Base-by-base conservation (phyloP, 2,888 invertebrate species). In the Caenorhabditis becei region DNA sequence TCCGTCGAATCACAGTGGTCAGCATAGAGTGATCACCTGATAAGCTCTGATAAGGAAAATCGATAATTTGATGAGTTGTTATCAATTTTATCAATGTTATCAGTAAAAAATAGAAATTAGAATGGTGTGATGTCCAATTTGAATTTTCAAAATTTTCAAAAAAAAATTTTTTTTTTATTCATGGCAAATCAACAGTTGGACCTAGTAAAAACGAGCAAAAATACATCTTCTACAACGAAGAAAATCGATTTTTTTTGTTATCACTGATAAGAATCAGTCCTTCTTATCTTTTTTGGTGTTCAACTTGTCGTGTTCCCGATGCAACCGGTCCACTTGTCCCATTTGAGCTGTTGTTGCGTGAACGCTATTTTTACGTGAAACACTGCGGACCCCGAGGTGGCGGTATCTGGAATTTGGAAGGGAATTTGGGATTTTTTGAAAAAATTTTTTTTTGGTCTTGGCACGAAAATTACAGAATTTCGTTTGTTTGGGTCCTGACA, bases 351-450 rank as follows among this genome's bases (percentile, higher is more conserved):
- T 75, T 16, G 72, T 77, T 0, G 77, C 77, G 24, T 81, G 80
- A 3, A 67, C 80, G 63, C 67, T 77, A 47, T 81, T 81, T 44
- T 78, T 82, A 1, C 74, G 67, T 28, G 56, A 51, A n/a, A 82
- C 82, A 65, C 74, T 78, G 4, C 83, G 83, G 20, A 86, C 86
- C 24, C 86, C 86, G 16, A 84, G 37, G 41, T 86, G 69, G 23
- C 86, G 84, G 54, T 86, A 83, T 26, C 86, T 85, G 61, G 24
- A 83, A 58, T 23, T 16, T 5, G 2, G 4, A 1, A 4, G 18
- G 24, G 35, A 14, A 35, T 24, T 59, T 47, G 24, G 26, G 26
- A 44, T 41, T 26, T 11, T 0, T 32, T 32, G 20, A 23, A 32
- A 24, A 51, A 51, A 10, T 35, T 26, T 16, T 18, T 28, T 20